Conservation (phyloP, 2,888 invertebrate genomes). For the Plemyria rubiginata region DNA sequence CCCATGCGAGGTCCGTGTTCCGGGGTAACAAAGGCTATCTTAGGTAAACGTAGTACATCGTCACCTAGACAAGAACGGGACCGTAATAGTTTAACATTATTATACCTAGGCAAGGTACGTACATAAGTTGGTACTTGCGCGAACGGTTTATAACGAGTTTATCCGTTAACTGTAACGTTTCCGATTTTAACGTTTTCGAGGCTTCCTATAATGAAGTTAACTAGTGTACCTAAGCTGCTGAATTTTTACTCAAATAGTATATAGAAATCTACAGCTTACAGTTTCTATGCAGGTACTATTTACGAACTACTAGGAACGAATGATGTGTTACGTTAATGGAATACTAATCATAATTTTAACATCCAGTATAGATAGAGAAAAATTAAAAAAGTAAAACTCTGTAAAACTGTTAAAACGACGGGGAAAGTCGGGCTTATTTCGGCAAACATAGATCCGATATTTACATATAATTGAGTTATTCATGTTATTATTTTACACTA, state of each 20-base stretch:
- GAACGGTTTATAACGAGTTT: conserved; percentile 12
- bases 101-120: not conserved
- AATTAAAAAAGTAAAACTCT: too few species aligned
- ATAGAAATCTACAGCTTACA: not conserved
- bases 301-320: not conserved
- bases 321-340: not conserved
- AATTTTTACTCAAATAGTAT: not conserved
- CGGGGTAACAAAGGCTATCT: too few species aligned
- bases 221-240: conserved; percentile 10
- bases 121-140: not conserved
- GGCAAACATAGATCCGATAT: not conserved
- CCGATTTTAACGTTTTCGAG: too few species aligned
- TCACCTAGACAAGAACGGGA: not conserved
- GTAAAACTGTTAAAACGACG: too few species aligned
- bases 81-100: not conserved
- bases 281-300: too few species aligned
- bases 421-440: not conserved
- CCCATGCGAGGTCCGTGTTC: too few species aligned
- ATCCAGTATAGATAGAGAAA: too few species aligned
- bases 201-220: conserved; percentile 11
- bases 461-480: too few species aligned
- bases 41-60: too few species aligned
- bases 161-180: conserved; percentile 11
- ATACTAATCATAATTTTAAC: too few species aligned
- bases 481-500: too few species aligned